Evolutionary conservation across 2,888 invertebrate genomes (phyloP).

Genomic region (Caenorhabditis japonica): DNA sequence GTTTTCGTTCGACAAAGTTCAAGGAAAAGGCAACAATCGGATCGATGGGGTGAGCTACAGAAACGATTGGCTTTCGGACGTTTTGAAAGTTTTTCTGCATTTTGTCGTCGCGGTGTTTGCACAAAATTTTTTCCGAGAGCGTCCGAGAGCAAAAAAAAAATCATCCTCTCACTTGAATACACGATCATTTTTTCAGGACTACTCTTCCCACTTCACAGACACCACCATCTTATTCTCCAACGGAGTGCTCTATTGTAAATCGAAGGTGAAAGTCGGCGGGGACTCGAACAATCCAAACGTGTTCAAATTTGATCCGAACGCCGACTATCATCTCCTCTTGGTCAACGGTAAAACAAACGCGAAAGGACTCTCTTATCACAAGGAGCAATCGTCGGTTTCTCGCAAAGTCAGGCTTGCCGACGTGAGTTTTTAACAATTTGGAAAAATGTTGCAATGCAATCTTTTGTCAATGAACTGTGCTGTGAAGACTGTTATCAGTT

Average conservation of each 20-base stretch:
- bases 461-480: constrained; percentile 17
- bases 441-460: neutral
- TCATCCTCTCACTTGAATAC: too few species aligned
- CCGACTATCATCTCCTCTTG: constrained; percentile 45
- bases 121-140: neutral
- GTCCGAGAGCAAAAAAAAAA: neutral
- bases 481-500: constrained; percentile 1
- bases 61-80: too few species aligned
- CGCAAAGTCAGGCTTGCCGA: constrained; percentile 33
- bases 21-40: constrained; percentile 41
- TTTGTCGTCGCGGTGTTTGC: too few species aligned
- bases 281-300: constrained; percentile 11
- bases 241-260: constrained; percentile 51
- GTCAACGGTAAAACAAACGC: constrained; percentile 48
- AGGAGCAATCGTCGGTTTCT: constrained; percentile 26
- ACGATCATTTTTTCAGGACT: constrained; percentile 21
- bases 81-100: too few species aligned
- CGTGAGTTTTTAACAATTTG: constrained; percentile 16
- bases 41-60: constrained; percentile 38
- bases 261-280: constrained; percentile 41
- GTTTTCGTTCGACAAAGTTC: constrained; percentile 54
- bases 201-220: constrained; percentile 35
- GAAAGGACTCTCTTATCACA: constrained; percentile 33
- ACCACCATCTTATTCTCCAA: constrained; percentile 23
- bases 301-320: constrained; percentile 43